phyloP scores from a whole-genome alignment of 2,113 vertebrate species.

The Struthidea cinerea region DNA sequence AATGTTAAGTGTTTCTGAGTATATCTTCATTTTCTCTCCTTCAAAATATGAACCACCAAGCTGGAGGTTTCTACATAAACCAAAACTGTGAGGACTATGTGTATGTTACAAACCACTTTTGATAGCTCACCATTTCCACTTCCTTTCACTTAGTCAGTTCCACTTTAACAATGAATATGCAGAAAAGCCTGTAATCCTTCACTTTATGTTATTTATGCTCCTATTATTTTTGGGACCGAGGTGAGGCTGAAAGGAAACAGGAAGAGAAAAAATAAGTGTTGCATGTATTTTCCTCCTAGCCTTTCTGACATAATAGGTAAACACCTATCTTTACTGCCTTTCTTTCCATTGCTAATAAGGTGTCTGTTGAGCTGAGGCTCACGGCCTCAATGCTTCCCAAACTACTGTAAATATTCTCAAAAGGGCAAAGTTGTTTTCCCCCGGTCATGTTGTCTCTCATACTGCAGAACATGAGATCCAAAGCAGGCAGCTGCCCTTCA shows the following conservation, averaged over 20 bases:
- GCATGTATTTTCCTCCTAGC: background rate
- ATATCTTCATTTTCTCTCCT: background rate
- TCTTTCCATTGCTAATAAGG: background rate
- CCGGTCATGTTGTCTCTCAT: rapidly evolving
- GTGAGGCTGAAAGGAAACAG: background rate
- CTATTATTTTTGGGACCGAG: background rate
- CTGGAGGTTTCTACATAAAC: background rate
- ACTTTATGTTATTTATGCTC: background rate
- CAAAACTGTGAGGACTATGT: background rate
- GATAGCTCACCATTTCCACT: background rate
- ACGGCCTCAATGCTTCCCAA: background rate
- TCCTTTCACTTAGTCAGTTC: background rate
- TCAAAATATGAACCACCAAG: background rate
- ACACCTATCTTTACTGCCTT: background rate
- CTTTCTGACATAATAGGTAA: background rate
- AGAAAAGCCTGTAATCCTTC: background rate
- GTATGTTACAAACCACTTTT: background rate
- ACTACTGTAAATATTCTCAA: background rate
- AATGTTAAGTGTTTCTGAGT: background rate
- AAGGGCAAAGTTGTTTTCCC: background rate
- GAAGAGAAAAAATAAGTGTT: background rate
- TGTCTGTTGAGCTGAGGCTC: background rate
- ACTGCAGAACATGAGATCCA: background rate
- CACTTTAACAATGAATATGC: background rate
- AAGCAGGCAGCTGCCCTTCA: background rate